phyloP scores from a whole-genome alignment of 37 sponge, comb jelly and placozoan species.

The Geodia barretti region DNA sequence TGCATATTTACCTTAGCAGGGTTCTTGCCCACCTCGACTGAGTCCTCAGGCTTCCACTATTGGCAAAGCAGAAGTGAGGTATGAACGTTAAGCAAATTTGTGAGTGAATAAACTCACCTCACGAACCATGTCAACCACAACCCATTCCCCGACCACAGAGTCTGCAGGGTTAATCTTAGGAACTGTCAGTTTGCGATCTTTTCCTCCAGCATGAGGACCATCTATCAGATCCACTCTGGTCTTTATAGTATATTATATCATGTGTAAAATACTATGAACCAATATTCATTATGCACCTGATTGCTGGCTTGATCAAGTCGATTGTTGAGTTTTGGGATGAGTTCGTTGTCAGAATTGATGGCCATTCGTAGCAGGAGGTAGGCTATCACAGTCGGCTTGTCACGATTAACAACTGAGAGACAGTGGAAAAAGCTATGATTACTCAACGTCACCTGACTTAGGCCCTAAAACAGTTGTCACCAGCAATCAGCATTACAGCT shows the following conservation, averaged over 20 bases:
- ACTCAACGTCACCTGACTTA: too few relatives aligned
- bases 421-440: not conserved
- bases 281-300: too few relatives aligned
- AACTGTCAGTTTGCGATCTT: not conserved
- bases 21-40: not conserved
- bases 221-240: not conserved
- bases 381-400: slow-evolving; percentile 25
- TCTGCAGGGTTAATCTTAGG: not conserved
- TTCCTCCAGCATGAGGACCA: not conserved
- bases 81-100: too few relatives aligned
- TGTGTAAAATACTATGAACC: too few relatives aligned
- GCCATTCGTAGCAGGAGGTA: slow-evolving; percentile 41
- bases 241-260: too few relatives aligned
- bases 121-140: not conserved
- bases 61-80: too few relatives aligned
- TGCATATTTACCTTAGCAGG: not conserved
- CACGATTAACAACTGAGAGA: slow-evolving; percentile 30
- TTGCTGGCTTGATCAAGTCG: not conserved
- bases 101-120: not conserved
- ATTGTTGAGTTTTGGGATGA: slow-evolving; percentile 37
- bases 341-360: slow-evolving; percentile 13
- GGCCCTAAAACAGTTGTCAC: not conserved
- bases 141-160: not conserved
- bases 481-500: too few relatives aligned
- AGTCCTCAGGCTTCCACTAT: not conserved